Evolutionary conservation across 2,888 invertebrate genomes (phyloP), one percentile per base, ranked within the genome.

Genomic region (Hemaris fuciformis): DNA sequence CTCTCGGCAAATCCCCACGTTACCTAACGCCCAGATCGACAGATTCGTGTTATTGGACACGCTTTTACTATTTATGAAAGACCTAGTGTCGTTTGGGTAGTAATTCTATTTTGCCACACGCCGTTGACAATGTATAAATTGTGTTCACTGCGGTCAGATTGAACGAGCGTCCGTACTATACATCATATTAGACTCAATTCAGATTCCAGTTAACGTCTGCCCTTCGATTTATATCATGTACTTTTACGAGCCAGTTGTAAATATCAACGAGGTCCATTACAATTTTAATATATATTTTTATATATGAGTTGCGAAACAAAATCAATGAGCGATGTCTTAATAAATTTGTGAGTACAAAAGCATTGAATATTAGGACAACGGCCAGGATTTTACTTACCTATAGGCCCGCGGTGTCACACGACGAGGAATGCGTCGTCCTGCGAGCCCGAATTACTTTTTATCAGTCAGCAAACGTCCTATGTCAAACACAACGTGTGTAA

Each of bases 11-110:
- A 83, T 80, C 76, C 80, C 66, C 64, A 75, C 64, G 75, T 88
- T 85, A 83, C 84, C 79, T 82, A 83, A 85, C 75, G 81, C 74
- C 73, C 69, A 67, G 76, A 77, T 74, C 75, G 76, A 80, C 75
- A 80, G 79, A 77, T 83, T 74, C 77, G 71, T 76, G 75, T 79
- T 77, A 81, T 79, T 80, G 75, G 79, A 73, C 80, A 84, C 83
- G 81, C 81, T 85, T 79, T 82, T 80, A 75, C 73, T 68, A 65
- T 64, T 38, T 25, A 45, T 34, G 57, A 61, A 61, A 61, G 58
- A 59, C 20, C 41, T 71, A 72, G 72, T 79, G 76, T 79, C 74
- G 58, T 43, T 66, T 70, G 72, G 68, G 66, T 70, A 72, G 75
- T 73, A 69, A 74, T 75, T 72, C 63, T 20, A 31, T 15, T 53